phyloP scores from a whole-genome alignment of 2,888 invertebrate species.

The Ophioninae sp. region DNA sequence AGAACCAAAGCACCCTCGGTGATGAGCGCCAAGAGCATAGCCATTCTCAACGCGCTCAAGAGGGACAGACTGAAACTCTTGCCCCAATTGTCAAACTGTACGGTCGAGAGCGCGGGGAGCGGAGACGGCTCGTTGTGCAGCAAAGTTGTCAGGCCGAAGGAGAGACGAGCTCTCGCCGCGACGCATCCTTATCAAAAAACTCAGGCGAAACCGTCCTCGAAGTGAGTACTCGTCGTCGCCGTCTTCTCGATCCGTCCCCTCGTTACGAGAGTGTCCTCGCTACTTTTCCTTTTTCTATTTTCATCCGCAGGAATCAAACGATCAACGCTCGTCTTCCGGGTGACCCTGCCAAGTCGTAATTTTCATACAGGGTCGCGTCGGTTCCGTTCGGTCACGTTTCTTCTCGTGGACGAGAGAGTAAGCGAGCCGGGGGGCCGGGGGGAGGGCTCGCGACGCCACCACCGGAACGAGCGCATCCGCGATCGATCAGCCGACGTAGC shows the following conservation, averaged over 20 bases:
- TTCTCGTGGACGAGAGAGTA: not conserved
- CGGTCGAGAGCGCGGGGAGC: slow-evolving; percentile 49
- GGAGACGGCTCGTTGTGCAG: slow-evolving; percentile 62
- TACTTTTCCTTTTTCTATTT: not conserved
- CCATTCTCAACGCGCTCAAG: slow-evolving; percentile 77
- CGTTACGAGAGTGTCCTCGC: no score
- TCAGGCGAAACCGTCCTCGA: slow-evolving; percentile 64
- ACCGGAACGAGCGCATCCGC: no score
- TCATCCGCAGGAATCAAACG: not conserved
- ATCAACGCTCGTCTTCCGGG: not conserved
- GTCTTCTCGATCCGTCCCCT: no score
- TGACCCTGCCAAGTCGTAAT: not conserved
- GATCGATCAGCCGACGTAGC: no score
- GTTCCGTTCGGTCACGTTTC: not conserved
- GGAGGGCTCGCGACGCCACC: no score
- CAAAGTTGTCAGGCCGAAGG: slow-evolving; percentile 73
- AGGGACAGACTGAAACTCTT: slow-evolving; percentile 67
- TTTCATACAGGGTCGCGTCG: no score
- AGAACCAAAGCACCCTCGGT: slow-evolving; percentile 58
- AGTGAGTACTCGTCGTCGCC: slow-evolving; percentile 67
- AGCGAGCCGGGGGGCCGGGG: no score
- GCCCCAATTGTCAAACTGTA: slow-evolving; percentile 54
- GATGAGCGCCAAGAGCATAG: slow-evolving; percentile 77
- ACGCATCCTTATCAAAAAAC: slow-evolving; percentile 76
- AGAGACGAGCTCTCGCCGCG: slow-evolving; percentile 72